Evolutionary conservation across 2,113 vertebrate genomes (phyloP), one percentile per base, ranked within the genome.

Genomic region (Martes martes): DNA sequence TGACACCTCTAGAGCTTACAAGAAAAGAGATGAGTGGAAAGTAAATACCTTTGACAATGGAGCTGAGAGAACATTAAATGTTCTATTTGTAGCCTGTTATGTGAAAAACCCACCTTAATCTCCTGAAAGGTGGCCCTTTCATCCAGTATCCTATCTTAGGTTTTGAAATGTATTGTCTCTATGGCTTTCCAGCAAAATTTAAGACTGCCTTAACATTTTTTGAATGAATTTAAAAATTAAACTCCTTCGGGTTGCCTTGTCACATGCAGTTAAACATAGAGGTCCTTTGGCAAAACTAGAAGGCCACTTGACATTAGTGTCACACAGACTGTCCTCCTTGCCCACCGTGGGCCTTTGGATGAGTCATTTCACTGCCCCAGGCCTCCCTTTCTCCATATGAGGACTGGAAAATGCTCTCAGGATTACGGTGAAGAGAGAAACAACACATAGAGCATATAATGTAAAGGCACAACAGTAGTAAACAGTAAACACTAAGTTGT

Each of bases 221-320:
- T 76, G 23, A 61, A 85, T 93, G n/a, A 65, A 76, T 94, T 90
- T 94, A 71, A 97, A 96, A 86, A 88, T 96, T 81, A 92, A 97
- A 85, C 4, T 15, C 61, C 33, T 52, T 39, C 65, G 16, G 14
- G 45, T 85, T 92, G 80, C 24, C 19, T 83, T 89, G 52, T 89
- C 59, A 59, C 23, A 50, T 14, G 52, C 74, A 96, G 33, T 86
- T 89, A 91, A 93, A 90, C 26, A 16, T 7, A 78, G 45, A 81
- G 57, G 31, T 31, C 85, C 7, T 74, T 74, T 79, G 71, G 28
- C 19, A 71, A 86, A 81, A 24, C 16, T 55, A 31, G 59, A 61
- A 67, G 31, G 61, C 3, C 61, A 39, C 31, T 15, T 74, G 74
- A 50, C 16, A 74, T 9, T 11, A 31, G 26, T 71, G 3, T 91